Base-by-base conservation (phyloP, 2,888 invertebrate genomes). In the Limnephilus auricula region DNA sequence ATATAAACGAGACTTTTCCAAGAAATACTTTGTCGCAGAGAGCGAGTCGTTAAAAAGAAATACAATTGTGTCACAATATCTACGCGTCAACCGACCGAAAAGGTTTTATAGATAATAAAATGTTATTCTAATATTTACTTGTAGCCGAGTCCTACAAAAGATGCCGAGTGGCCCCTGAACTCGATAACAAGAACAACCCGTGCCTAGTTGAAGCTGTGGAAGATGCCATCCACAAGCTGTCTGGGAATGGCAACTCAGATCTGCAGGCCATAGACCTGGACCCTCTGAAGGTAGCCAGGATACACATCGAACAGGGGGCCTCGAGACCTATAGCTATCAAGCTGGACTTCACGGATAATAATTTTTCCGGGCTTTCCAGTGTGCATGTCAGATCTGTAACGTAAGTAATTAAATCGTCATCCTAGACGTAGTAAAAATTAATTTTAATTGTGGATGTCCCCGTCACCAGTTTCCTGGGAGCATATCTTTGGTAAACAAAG, bases 111-210 rank as follows among this genome's bases (percentile, higher is more conserved):
- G 50, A 50, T 5, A 50, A 50, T 25, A n/a, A 65, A 6, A 65
- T 65, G 9, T 65, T 9, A 6, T 65, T 25, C n/a, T n/a, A 9
- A n/a, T 65, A n/a, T 25, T n/a, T 25, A 1, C 25, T 94, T 93
- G 25, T 93, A 94, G 94, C 94, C 45, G 91, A 93, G 65, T 93
- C 93, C 78, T 93, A 94, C 88, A 93, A 93, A 90, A 91, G 93
- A 80, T 94, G 94, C 91, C 93, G 93, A 86, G 93, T 93, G 82
- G 91, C 92, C 40, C 79, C 92, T 9, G 93, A 92, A 80, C 40
- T 92, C 37, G 94, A 94, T 88, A 93, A 94, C n/a, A 93, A 94
- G 18, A 89, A 94, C 32, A 94, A 94, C 92, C 93, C 93, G 15
- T 94, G 94, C 89, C 92, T 94, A 32, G 93, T 92, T 25, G 92